A percentile compares a stretch with the other conserved stretches of the same genome.
These are phyloP conservation scores for Ophion costatus DNA, from an alignment of 2,888 invertebrate genomes.

Conservation along the genomic window DNA sequence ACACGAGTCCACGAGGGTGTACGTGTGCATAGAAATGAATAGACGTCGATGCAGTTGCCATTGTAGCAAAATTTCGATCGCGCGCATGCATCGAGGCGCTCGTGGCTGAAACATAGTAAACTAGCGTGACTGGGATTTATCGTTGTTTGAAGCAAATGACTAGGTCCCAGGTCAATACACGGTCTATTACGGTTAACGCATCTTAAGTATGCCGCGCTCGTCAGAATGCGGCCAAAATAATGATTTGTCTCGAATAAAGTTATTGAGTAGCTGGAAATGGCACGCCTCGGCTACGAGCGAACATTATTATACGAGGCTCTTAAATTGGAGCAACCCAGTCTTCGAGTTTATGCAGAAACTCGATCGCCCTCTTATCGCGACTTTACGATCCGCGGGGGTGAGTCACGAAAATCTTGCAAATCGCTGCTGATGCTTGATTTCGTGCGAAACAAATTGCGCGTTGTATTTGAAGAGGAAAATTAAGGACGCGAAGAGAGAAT, in stretches of 20 bases:
- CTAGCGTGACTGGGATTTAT: constrained; percentile 75
- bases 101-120: constrained; percentile 28
- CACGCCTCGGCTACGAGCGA: constrained; percentile 30
- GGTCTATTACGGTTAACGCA: constrained; percentile 76
- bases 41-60: constrained; percentile 1
- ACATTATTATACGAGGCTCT: constrained; percentile 39
- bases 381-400: constrained; percentile 13
- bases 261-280: constrained; percentile 72
- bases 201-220: constrained; percentile 73
- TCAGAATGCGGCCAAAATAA: constrained; percentile 79
- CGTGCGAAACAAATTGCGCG: background rate
- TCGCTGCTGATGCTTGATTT: background rate
- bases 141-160: constrained; percentile 68
- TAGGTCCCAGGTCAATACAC: constrained; percentile 74
- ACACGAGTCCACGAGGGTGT: background rate
- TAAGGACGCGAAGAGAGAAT: background rate
- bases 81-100: constrained; percentile 35
- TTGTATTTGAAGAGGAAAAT: background rate
- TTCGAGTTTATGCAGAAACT: constrained; percentile 45
- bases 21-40: background rate
- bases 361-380: constrained; percentile 36
- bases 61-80: constrained; percentile 29
- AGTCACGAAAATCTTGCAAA: constrained; percentile 25
- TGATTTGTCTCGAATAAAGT: constrained; percentile 77
- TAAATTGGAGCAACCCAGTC: constrained; percentile 55